Evolutionary conservation across 2,113 vertebrate genomes (phyloP), one percentile per base, ranked within the genome.

Genomic region (Hemiprocne comata): DNA sequence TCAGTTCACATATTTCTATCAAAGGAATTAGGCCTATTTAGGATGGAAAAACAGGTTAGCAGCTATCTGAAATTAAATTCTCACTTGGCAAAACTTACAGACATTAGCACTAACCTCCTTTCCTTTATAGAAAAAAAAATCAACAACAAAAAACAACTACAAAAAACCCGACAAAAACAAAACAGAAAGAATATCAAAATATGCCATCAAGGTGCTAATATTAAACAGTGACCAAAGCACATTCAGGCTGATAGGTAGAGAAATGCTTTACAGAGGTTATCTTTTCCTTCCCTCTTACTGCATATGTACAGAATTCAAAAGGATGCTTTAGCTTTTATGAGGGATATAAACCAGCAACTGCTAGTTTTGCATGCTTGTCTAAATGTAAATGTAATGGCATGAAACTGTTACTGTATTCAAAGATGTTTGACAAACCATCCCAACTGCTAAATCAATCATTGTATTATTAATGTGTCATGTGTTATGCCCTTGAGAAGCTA

Each of bases 361-460:
- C 28, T 75, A 46, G 53, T 64, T 89, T 82, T 91, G 38, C 44
- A 75, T 53, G 71, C 44, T 90, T 85, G 71, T 90, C 87, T 87
- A 94, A 91, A 93, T 75, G 84, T 60, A 96, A 94, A 96, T 71
- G 85, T 78, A 91, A 91, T 55, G 74, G 53, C 54, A 85, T 7
- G 13, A 50, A 93, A 82, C 62, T 78, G 57, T 51, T 72, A 58
- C 77, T 67, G 61, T 42, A 64, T 89, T 67, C 34, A 71, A 74
- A 89, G 42, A 11, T 48, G 69, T 82, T 65, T 85, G 72, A 73
- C 24, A 89, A 94, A 75, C 61, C 54, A 65, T 51, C 66, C 53
- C 54, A 64, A 87, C 46, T 69, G 54, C 14, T 48, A 72, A 85
- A 79, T 81, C 44, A 82, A 69, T 93, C 78, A 75, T 5, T 31